These are phyloP conservation scores for Physeter macrocephalus DNA, from an alignment of 2,113 vertebrate species.

Conservation along the genomic window DNA sequence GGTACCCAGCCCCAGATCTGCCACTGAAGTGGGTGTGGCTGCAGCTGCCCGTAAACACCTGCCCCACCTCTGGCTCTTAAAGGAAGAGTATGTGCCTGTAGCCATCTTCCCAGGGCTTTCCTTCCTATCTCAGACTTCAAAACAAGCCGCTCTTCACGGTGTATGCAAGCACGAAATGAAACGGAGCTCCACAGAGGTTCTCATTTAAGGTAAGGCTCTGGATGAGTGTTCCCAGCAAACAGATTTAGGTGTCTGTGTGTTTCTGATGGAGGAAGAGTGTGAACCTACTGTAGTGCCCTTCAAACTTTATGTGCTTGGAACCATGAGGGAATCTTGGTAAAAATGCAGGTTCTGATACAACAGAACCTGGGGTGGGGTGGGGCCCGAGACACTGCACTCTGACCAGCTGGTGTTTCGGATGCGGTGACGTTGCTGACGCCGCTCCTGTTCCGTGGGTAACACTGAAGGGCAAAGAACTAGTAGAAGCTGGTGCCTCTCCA, in stretches of 20 bases:
- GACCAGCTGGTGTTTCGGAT: not conserved
- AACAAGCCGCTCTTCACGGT: not conserved
- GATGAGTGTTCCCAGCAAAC: not conserved
- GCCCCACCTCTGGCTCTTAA: not conserved
- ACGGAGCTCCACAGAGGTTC: not conserved
- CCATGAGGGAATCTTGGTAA: not conserved
- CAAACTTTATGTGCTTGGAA: not conserved
- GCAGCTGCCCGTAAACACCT: no score
- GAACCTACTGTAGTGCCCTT: not conserved
- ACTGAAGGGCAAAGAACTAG: not conserved
- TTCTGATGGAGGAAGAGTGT: not conserved
- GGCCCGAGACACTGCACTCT: not conserved
- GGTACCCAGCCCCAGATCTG: not conserved
- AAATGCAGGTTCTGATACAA: not conserved
- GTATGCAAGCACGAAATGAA: not conserved
- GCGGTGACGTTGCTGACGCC: no score
- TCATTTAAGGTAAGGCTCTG: not conserved
- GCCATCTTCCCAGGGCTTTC: not conserved
- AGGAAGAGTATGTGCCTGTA: not conserved
- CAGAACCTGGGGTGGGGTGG: not conserved
- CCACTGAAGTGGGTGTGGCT: not conserved
- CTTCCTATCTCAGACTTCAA: not conserved
- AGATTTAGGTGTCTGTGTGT: not conserved
- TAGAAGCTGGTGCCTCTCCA: not conserved
- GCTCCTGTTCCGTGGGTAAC: fast-evolving